Evolutionary conservation across 1,140 invertebrate species (phyloP), one percentile per base, ranked within the genome.

Genomic region (Drosophila parvula): DNA sequence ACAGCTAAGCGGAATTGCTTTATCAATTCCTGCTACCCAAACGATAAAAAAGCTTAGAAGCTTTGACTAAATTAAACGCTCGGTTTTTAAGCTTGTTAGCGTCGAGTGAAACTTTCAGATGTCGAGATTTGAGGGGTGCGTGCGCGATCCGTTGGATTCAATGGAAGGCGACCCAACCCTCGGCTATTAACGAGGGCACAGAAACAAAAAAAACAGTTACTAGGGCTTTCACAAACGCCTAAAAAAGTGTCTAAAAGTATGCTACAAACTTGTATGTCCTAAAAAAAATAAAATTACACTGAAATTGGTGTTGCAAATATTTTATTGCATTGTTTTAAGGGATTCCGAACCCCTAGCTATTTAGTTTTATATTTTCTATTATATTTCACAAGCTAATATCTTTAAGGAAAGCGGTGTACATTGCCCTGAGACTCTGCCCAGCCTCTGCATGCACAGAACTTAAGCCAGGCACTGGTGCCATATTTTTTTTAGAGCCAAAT

Each of bases 51-150:
- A 65, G 63, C 63, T 60, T 53, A 16, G 14, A 38, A 60, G 57
- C 63, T 67, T 67, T 22, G 18, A 40, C 57, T 32, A 32, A 67
- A 61, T 38, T 59, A 27, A n/a, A 28, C 8, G 50, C 50, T 57
- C 57, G 10, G 34, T 43, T 41, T 58, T 34, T 18, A 60, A 63
- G 48, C 51, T 63, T 28, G 7, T 1, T 22, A 6, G 7, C 30
- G 34, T 12, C 4, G 58, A 61, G 34, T 36, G 14, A 0, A 58
- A 44, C 38, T 45, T 30, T 32, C 12, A 22, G 45, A 61, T 4
- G 7, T 12, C 5, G 45, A 50, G 51, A 58, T 27, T 56, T 36
- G 22, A 27, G 30, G 47, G n/a, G 47, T 45, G 44, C 44, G 44
- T 45, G 12, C 6, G 1, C 44, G 44, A 45, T 10, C 28, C n/a